Conservation (phyloP, 2,888 invertebrate species). For the Nineta flava region DNA sequence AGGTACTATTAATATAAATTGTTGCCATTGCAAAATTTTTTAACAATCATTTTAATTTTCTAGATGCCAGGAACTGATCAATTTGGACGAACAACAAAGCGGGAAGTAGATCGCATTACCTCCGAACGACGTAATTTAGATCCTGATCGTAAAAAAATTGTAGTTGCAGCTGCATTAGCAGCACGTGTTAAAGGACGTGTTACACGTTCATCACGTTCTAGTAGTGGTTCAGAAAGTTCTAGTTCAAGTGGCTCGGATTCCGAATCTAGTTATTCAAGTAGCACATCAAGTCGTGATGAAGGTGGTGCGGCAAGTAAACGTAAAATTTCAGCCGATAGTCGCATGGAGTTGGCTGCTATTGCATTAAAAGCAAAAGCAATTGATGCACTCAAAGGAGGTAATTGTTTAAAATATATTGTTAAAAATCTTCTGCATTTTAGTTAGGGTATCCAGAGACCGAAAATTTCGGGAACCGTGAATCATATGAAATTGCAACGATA, state of each 20-base stretch:
- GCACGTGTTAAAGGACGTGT: constrained; percentile 18
- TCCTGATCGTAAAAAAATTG: constrained; percentile 21
- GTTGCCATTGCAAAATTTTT: neutral
- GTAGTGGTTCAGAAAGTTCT: constrained; percentile 33
- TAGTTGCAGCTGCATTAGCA: constrained; percentile 26
- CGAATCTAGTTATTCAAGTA: constrained; percentile 34
- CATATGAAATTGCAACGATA: no score
- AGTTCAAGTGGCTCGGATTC: constrained; percentile 39
- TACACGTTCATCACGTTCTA: constrained; percentile 29
- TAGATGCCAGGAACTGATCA: constrained; percentile 15
- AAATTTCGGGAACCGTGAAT: no score
- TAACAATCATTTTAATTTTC: neutral
- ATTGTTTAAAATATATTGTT: no score
- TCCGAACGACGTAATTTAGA: constrained; percentile 10
- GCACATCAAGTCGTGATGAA: constrained; percentile 33
- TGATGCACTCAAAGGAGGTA: constrained; percentile 39
- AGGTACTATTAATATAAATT: constrained; percentile 14
- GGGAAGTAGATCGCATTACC: constrained; percentile 6
- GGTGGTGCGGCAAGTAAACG: constrained; percentile 26
- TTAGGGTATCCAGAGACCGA: constrained; percentile 11
- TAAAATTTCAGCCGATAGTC: constrained; percentile 6
- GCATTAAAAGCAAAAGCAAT: constrained; percentile 32
- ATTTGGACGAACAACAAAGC: constrained; percentile 19
- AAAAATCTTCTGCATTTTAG: constrained; percentile 12
- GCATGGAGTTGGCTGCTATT: constrained; percentile 17